These are phyloP conservation scores for Vombatus ursinus DNA, from an alignment of 2,113 vertebrate species.

Conservation along the genomic window DNA sequence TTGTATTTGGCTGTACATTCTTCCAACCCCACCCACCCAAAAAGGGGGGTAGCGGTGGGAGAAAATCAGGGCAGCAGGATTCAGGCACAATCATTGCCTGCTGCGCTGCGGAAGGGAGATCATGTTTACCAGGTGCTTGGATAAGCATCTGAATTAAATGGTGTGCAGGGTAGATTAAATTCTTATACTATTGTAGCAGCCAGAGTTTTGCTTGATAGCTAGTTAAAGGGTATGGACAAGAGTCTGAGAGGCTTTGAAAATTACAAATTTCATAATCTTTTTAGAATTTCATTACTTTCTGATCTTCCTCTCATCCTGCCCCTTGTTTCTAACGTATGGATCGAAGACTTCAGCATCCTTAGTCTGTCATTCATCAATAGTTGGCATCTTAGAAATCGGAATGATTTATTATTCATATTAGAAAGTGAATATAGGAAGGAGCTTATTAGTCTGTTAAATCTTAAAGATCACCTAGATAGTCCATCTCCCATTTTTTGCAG, in stretches of 20 bases:
- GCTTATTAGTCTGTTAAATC: neutral
- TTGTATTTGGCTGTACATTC: slow-evolving; percentile 26
- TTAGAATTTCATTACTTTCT: neutral
- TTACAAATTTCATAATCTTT: neutral
- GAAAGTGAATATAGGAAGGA: neutral
- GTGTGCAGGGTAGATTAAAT: slow-evolving; percentile 41
- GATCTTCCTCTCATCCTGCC: neutral
- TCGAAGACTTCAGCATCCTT: neutral
- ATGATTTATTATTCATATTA: neutral
- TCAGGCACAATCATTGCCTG: slow-evolving; percentile 44
- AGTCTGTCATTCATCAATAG: neutral
- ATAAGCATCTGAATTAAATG: slow-evolving; percentile 67
- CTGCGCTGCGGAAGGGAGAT: too few species aligned
- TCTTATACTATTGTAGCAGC: slow-evolving; percentile 33
- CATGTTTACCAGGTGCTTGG: slow-evolving; percentile 43
- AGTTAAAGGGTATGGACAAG: too few species aligned
- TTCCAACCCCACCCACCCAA: slow-evolving; percentile 9
- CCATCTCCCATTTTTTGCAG: neutral
- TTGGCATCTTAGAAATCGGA: neutral
- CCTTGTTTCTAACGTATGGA: neutral
- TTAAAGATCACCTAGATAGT: too few species aligned
- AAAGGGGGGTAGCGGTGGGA: slow-evolving; percentile 54
- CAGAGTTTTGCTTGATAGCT: neutral
- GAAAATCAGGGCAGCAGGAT: slow-evolving; percentile 76
- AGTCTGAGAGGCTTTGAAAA: neutral